Percentiles rank a stretch among this genome's conserved stretches.
Evolutionary conservation across 2,113 vertebrate species (phyloP).

Genomic region (Cnemophilus loriae): DNA sequence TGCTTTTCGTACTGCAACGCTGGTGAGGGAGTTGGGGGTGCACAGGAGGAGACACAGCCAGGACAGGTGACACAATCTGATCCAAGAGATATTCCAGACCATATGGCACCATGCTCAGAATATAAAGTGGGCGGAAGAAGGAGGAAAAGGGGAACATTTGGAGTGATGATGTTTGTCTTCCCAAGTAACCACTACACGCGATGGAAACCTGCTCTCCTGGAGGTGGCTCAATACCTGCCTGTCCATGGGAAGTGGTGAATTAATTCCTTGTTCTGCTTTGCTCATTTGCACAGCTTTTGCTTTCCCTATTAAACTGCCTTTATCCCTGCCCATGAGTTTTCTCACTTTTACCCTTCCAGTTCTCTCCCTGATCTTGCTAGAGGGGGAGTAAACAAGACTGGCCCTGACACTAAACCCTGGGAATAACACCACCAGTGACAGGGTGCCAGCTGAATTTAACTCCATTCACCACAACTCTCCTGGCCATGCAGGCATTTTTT

Average conservation of each 20-base stretch:
- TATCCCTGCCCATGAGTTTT: neutral
- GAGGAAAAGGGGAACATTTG: neutral
- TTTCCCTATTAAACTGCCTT: neutral
- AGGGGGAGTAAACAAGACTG: neutral
- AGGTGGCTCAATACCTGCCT: neutral
- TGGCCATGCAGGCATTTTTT: neutral
- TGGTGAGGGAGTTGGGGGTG: neutral
- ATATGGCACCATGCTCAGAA: neutral
- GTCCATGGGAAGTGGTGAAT: neutral
- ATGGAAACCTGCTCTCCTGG: neutral
- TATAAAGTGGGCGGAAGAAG: neutral
- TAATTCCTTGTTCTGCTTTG: neutral
- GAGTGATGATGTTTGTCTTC: neutral
- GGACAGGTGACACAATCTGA: neutral
- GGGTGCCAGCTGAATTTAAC: neutral
- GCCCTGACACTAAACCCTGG: rapidly evolving
- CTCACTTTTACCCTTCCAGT: neutral
- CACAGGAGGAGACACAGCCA: too few relatives aligned
- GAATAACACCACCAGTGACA: neutral
- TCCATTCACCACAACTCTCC: neutral
- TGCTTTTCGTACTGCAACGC: neutral
- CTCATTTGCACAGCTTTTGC: neutral
- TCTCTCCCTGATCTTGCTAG: neutral
- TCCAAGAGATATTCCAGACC: neutral
- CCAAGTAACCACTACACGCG: neutral